Base-by-base conservation (phyloP, 2,888 invertebrate species). In the Myopa testacea region DNA sequence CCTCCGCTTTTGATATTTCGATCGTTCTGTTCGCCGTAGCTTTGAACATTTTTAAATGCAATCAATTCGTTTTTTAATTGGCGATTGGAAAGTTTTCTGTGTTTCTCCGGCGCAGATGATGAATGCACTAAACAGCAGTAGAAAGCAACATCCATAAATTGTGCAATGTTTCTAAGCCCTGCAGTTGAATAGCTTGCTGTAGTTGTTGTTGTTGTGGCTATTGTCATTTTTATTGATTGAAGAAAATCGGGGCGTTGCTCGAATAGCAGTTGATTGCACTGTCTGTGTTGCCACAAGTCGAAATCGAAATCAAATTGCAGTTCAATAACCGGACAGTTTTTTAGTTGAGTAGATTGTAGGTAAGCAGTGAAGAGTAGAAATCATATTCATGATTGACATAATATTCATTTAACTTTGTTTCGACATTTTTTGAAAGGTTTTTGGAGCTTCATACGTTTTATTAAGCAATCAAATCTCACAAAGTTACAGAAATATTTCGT, bases 51-150 rank as follows among this genome's bases (percentile, higher is more conserved):
- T 55, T 65, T 19, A 74, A 74, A 74, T 75, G 68, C 75, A 67
- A 68, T 67, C 75, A 67, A 75, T 75, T 75, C 67, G 58, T 68
- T 67, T 16, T 52, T 68, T 75, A 75, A 75, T 75, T 67, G 75
- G 52, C 75, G 50, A 75, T 58, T 67, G 68, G 75, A 68, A 75
- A 75, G 65, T 75, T 55, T 55, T 55, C 1, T 55, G 14, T n/a
- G 14, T 55, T 55, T 55, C 5, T 55, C n/a, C n/a, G 55, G 5
- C 5, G 55, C 55, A 55, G n/a, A 55, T 55, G n/a, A 55, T 55
- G 55, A 55, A 55, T n/a, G 14, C 55, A n/a, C n/a, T 55, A 10
- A 16, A 5, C 2, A 55, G 55, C 55, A 55, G 55, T 55, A 10
- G 55, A 55, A 55, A 55, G 55, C 55, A 3, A n/a, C 16, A 55